phyloP scores from a whole-genome alignment of 2,113 vertebrate genomes.

The Lamprotornis superbus region DNA sequence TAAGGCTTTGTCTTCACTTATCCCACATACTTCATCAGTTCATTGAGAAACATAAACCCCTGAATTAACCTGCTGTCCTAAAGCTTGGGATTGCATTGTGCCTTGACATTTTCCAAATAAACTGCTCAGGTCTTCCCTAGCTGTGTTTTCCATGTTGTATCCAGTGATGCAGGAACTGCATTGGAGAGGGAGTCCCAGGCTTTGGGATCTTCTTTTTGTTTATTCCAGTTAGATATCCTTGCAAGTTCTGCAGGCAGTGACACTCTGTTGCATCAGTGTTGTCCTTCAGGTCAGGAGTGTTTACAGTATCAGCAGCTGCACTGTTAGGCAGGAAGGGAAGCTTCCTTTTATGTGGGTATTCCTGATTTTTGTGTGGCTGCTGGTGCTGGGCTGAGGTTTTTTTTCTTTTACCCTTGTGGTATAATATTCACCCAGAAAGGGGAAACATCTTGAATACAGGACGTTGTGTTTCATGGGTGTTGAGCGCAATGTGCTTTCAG shows the following conservation, averaged over 20 bases:
- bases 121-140: not conserved
- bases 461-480: conserved; percentile 31
- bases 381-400: conserved; percentile 44
- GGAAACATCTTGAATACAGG: conserved; percentile 59
- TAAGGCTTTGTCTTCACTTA: not conserved
- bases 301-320: not conserved
- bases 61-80: not conserved
- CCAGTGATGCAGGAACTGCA: not conserved
- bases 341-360: conserved; percentile 60
- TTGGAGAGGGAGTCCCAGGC: not conserved
- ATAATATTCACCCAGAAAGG: conserved; percentile 30
- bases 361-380: conserved; percentile 58
- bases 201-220: not conserved
- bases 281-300: not conserved
- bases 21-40: not conserved
- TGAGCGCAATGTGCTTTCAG: not conserved
- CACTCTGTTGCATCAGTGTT: not conserved
- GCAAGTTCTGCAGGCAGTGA: not conserved
- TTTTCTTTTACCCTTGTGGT: conserved; percentile 44
- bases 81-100: not conserved
- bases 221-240: not conserved
- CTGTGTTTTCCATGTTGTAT: not conserved
- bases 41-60: not conserved
- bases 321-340: conserved; percentile 27
- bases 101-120: not conserved